Conservation (phyloP, 2,888 invertebrate species). For the Pollenia griseotomentosa region DNA sequence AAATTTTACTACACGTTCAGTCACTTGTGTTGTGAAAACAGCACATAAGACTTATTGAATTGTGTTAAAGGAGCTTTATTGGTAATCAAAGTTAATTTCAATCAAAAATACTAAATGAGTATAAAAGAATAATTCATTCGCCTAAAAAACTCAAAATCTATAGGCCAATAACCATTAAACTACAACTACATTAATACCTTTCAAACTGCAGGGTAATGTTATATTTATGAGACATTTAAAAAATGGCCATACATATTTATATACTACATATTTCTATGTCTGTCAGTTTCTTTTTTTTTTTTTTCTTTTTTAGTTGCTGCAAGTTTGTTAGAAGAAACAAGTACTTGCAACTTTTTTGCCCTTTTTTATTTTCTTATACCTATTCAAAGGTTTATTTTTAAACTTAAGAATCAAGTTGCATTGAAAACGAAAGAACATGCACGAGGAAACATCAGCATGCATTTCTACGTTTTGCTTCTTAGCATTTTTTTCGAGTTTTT, state of each 20-base stretch:
- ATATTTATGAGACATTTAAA: background rate
- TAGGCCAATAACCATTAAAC: no score
- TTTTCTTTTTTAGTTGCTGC: background rate
- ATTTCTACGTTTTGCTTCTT: slow-evolving; percentile 3
- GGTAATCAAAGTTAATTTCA: no score
- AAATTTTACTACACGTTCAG: no score
- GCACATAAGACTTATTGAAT: no score
- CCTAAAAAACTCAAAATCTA: no score
- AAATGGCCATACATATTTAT: background rate
- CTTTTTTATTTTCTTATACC: background rate
- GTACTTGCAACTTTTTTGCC: background rate
- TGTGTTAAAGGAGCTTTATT: no score
- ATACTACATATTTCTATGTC: background rate
- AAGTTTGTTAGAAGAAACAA: background rate
- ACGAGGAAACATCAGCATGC: slow-evolving; percentile 26
- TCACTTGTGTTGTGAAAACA: no score
- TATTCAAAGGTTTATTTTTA: slow-evolving; percentile 40
- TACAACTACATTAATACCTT: no score
- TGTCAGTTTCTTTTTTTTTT: background rate
- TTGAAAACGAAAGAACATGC: slow-evolving; percentile 44
- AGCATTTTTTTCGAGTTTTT: background rate
- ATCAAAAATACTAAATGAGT: no score
- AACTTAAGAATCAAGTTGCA: slow-evolving; percentile 50
- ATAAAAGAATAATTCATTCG: no score
- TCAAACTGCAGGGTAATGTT: background rate